Evolutionary conservation across 2,888 invertebrate species (phyloP), one percentile per base, ranked within the genome.

Genomic region (Choreutis nemorana): DNA sequence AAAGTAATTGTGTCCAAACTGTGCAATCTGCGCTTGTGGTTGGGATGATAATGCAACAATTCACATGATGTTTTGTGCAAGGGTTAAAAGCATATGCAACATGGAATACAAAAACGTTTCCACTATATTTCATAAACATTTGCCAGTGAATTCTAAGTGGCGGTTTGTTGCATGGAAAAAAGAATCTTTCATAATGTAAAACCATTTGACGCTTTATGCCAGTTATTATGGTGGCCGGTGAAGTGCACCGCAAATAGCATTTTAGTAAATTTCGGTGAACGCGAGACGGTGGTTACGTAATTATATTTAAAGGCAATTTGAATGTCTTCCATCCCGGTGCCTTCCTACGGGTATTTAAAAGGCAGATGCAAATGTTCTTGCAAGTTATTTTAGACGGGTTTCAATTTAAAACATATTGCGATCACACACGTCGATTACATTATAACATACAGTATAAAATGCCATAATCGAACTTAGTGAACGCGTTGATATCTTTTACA

Each of bases 1-100:
- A 50, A 40, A 31, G 39, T 44, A 43, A 55, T 52, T 52, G 48
- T 46, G 51, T 45, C 47, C 50, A 55, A 57, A 61, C 48, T 51
- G 50, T 50, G 58, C 62, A 70, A 70, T 66, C 61, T 66, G 58
- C 47, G 50, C 42, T 45, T 67, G 68, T 44, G 72, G 68, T 67
- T 49, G 44, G 44, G 40, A 37, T 40, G 44, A 55, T 55, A 53
- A 51, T 50, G 40, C 44, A 44, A 54, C 39, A 39, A 44, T 42
- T 57, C 57, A 52, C 60, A 62, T 64, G 67, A 68, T 66, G 54
- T 68, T 61, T 58, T 37, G 36, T 46, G 44, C 52, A 43, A 23
- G n/a, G n/a, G n/a, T n/a, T n/a, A n/a, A n/a, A n/a, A n/a, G n/a
- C n/a, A n/a, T n/a, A n/a, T n/a, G n/a, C n/a, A n/a, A n/a, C n/a